A percentile compares a stretch with the other conserved stretches of the same genome.
Conservation (phyloP, 1,140 invertebrate species). For the Phymastichus coffea region DNA sequence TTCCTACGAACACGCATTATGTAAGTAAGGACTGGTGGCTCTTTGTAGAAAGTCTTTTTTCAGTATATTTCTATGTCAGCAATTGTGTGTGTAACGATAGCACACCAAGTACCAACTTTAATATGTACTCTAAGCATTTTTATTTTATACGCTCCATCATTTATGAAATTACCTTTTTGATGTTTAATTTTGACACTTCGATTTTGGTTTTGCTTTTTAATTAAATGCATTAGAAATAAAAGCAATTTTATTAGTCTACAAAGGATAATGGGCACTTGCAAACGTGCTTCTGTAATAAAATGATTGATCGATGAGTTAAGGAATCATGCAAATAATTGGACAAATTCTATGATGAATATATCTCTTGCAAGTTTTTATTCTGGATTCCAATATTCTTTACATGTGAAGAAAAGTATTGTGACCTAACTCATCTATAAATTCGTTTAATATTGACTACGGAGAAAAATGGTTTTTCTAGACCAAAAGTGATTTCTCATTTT, state of each 20-base stretch:
- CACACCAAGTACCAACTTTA: too few species aligned
- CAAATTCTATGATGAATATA: too few species aligned
- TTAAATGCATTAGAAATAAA: background rate
- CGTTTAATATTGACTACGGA: too few species aligned
- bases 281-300: background rate
- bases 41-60: slow-evolving; percentile 14
- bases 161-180: slow-evolving; percentile 18
- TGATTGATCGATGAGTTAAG: too few species aligned
- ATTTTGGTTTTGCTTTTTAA: background rate
- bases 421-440: background rate
- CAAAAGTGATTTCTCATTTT: background rate
- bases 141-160: background rate
- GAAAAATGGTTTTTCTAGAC: slow-evolving; percentile 7
- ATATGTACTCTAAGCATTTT: background rate
- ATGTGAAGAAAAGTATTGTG: too few species aligned
- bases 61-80: too few species aligned
- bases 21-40: slow-evolving; percentile 10
- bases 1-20: background rate
- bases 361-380: too few species aligned
- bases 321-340: too few species aligned
- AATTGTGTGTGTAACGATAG: too few species aligned
- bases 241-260: too few species aligned
- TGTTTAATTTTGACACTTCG: background rate
- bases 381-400: too few species aligned
- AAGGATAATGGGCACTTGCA: background rate